Conservation (phyloP, 2,797 vertebrate species). For the Tokudaia muenninki region DNA sequence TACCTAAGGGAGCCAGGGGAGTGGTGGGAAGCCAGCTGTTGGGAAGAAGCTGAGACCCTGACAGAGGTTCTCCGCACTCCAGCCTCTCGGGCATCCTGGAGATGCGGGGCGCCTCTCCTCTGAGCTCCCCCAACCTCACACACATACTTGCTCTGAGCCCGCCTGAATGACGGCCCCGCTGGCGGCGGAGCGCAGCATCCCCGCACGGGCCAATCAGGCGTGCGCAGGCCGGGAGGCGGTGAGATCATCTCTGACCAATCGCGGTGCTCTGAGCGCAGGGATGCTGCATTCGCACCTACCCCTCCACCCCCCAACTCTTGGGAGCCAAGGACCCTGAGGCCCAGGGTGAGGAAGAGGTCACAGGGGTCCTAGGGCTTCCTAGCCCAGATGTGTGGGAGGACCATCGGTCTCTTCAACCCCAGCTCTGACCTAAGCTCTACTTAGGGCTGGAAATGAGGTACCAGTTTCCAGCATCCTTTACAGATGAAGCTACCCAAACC, state of each 20-base stretch:
- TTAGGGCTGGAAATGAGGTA: slow-evolving; percentile 26
- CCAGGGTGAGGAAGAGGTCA: slow-evolving; percentile 41
- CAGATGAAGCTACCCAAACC: background rate
- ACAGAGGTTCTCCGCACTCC: background rate
- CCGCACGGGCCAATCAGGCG: slow-evolving; percentile 91
- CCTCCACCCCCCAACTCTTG: background rate
- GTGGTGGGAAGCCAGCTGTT: background rate
- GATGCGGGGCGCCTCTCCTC: slow-evolving; percentile 55
- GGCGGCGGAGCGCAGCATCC: slow-evolving; percentile 92
- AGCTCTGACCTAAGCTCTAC: background rate
- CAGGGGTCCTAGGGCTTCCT: background rate
- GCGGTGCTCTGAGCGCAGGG: slow-evolving; percentile 86
- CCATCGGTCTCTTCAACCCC: background rate
- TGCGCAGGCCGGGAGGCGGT: slow-evolving; percentile 92
- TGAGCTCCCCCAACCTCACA: slow-evolving; percentile 64
- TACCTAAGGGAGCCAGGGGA: slow-evolving; percentile 42
- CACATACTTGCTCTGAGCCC: slow-evolving; percentile 84
- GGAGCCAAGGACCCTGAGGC: slow-evolving; percentile 56
- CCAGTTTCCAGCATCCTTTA: background rate
- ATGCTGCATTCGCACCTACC: slow-evolving; percentile 89
- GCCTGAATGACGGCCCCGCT: slow-evolving; percentile 95
- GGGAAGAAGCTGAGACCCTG: slow-evolving; percentile 28
- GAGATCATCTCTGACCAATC: slow-evolving; percentile 99
- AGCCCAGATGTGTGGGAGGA: background rate
- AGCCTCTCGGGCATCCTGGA: slow-evolving; percentile 26